Evolutionary conservation across 2,797 vertebrate genomes (phyloP).

Genomic region (Lacerta bilineata): DNA sequence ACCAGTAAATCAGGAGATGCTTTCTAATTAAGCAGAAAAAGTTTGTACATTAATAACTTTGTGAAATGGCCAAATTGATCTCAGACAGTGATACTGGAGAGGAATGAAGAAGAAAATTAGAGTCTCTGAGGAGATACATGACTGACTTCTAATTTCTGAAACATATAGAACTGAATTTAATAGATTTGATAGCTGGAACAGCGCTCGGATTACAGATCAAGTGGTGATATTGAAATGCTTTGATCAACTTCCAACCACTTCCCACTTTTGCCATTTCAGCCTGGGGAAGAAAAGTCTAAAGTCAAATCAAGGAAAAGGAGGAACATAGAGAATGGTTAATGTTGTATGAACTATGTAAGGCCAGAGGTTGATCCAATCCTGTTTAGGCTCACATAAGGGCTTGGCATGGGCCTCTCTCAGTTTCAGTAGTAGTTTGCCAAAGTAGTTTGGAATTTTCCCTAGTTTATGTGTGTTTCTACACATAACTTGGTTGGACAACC

Average conservation of each 20-base stretch:
- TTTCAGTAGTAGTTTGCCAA: neutral
- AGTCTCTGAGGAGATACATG: slow-evolving; percentile 35
- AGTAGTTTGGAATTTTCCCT: too few species aligned
- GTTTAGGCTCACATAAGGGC: neutral
- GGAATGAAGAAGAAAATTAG: slow-evolving; percentile 43
- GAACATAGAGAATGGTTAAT: neutral
- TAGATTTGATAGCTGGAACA: slow-evolving; percentile 7
- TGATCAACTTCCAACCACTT: neutral
- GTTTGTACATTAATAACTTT: slow-evolving; percentile 65
- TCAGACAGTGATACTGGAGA: slow-evolving; percentile 20
- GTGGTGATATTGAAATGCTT: neutral
- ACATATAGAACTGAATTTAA: slow-evolving; percentile 9
- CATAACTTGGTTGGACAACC: too few species aligned
- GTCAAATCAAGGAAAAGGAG: neutral
- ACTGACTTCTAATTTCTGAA: slow-evolving; percentile 37
- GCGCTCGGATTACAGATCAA: slow-evolving; percentile 12
- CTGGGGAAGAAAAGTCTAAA: neutral
- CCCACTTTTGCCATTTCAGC: neutral
- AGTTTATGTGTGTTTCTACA: too few species aligned
- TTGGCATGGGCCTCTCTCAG: neutral
- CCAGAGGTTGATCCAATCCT: neutral
- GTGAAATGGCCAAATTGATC: slow-evolving; percentile 37
- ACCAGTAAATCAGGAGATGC: slow-evolving; percentile 68
- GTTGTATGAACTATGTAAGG: neutral
- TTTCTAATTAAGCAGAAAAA: slow-evolving; percentile 56